Evolutionary conservation across 2,797 vertebrate genomes (phyloP).

Genomic region (Tokudaia muenninki): DNA sequence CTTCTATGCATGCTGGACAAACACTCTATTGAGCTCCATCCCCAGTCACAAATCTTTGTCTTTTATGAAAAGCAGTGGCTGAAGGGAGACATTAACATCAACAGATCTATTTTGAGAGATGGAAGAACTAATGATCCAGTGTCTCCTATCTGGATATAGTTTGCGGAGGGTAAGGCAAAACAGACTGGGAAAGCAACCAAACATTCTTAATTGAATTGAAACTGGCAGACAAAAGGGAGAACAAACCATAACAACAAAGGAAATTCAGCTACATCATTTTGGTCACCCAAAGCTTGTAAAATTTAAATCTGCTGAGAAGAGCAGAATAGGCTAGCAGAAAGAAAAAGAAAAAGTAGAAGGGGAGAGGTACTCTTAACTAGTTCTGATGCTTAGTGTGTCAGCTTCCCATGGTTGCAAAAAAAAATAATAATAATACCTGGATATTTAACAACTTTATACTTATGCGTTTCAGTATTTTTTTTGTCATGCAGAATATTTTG

Average conservation of each 20-base stretch:
- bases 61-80: not conserved
- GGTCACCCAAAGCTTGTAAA: not conserved
- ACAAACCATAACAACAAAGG: not conserved
- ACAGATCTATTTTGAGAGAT: slow-evolving; percentile 48
- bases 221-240: slow-evolving; percentile 6
- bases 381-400: not conserved
- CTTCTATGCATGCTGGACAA: not conserved
- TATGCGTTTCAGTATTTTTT: not conserved
- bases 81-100: slow-evolving; percentile 37
- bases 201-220: slow-evolving; percentile 48
- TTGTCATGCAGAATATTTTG: not conserved
- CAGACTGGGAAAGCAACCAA: not conserved
- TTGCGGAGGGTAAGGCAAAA: not conserved
- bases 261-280: slow-evolving; percentile 5
- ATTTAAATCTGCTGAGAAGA: not conserved
- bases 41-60: not conserved
- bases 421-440: slow-evolving; percentile 8
- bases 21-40: not conserved
- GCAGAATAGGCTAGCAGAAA: not conserved
- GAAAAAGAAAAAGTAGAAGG: not conserved
- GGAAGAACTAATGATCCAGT: slow-evolving; percentile 16
- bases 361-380: not conserved
- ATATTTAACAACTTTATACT: slow-evolving; percentile 14
- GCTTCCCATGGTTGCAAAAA: not conserved
- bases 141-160: slow-evolving; percentile 31